Percentiles rank a stretch among this genome's conserved stretches.
Conservation (phyloP, 1,140 invertebrate genomes). For the Manduca sexta region DNA sequence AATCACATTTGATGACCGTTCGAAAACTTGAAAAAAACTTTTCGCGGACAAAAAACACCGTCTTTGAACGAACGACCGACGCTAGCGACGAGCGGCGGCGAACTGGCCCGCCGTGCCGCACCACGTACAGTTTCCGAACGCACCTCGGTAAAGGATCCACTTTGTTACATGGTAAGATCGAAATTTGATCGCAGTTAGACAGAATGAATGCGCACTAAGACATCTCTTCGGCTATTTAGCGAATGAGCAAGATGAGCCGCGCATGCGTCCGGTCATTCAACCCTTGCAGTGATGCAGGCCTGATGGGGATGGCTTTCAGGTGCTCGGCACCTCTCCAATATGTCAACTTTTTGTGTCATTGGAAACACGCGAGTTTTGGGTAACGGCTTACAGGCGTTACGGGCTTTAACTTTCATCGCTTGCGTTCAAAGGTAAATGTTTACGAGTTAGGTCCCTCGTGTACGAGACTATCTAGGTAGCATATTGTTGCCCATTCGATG, state of each 20-base stretch:
- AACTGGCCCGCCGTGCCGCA: slow-evolving; percentile 33
- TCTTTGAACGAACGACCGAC: slow-evolving; percentile 19
- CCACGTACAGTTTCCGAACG: slow-evolving; percentile 9
- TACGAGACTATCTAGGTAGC: no score
- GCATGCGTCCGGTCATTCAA: slow-evolving; percentile 60
- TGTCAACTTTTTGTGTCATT: neutral
- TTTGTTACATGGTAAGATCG: slow-evolving; percentile 65
- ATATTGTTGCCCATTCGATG: no score
- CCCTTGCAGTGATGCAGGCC: slow-evolving; percentile 49
- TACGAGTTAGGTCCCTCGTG: no score
- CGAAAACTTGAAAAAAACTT: slow-evolving; percentile 45
- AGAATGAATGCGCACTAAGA: slow-evolving; percentile 49
- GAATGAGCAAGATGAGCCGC: slow-evolving; percentile 29
- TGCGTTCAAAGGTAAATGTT: no score
- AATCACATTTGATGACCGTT: neutral
- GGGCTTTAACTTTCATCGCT: no score
- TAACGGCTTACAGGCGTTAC: no score
- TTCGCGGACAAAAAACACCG: slow-evolving; percentile 27
- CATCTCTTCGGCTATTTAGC: slow-evolving; percentile 54
- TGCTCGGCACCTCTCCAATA: neutral
- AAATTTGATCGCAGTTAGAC: slow-evolving; percentile 66
- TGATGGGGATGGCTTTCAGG: slow-evolving; percentile 7
- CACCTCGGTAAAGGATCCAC: slow-evolving; percentile 49
- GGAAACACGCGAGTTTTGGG: neutral
- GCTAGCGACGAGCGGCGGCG: slow-evolving; percentile 25